phyloP scores from a whole-genome alignment of 1,140 invertebrate genomes.

The Drosophila ercepeae region DNA sequence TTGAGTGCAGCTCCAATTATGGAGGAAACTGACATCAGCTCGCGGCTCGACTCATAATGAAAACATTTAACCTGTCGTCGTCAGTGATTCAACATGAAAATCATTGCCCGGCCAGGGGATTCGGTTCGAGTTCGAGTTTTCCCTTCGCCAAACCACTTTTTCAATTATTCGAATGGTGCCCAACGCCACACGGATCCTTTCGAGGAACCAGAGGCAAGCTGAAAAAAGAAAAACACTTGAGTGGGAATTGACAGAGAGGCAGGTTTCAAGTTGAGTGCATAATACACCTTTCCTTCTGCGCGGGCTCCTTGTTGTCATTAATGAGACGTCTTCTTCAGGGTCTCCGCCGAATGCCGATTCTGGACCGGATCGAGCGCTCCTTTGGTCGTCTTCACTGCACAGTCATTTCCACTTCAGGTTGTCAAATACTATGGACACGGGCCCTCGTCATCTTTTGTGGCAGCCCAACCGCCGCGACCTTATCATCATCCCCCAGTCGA shows the following conservation, averaged over 20 bases:
- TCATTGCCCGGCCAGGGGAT: constrained; percentile 26
- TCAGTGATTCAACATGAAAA: constrained; percentile 62
- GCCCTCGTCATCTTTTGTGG: constrained; percentile 72
- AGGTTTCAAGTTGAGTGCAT: constrained; percentile 64
- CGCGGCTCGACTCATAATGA: constrained; percentile 73
- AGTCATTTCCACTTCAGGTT: constrained; percentile 81
- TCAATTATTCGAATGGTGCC: constrained; percentile 59
- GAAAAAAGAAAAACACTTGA: constrained; percentile 46
- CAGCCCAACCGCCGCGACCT: constrained; percentile 27
- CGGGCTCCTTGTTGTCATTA: constrained; percentile 81
- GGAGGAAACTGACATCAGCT: constrained; percentile 59
- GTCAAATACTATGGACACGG: constrained; percentile 57
- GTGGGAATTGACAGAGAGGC: constrained; percentile 67
- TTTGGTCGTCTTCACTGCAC: constrained; percentile 17
- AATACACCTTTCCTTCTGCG: constrained; percentile 76
- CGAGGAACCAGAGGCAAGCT: constrained; percentile 52
- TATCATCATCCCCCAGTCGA: not conserved
- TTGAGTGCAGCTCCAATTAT: constrained; percentile 80
- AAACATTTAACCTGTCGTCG: constrained; percentile 82
- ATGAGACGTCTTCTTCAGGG: constrained; percentile 80
- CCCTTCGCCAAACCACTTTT: constrained; percentile 48
- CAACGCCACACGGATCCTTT: constrained; percentile 50
- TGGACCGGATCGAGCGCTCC: constrained; percentile 25
- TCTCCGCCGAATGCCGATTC: constrained; percentile 22
- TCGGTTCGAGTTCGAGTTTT: constrained; percentile 17